Evolutionary conservation across 2,113 vertebrate genomes (phyloP), one percentile per base, ranked within the genome.

Genomic region (Dasyornis broadbenti): DNA sequence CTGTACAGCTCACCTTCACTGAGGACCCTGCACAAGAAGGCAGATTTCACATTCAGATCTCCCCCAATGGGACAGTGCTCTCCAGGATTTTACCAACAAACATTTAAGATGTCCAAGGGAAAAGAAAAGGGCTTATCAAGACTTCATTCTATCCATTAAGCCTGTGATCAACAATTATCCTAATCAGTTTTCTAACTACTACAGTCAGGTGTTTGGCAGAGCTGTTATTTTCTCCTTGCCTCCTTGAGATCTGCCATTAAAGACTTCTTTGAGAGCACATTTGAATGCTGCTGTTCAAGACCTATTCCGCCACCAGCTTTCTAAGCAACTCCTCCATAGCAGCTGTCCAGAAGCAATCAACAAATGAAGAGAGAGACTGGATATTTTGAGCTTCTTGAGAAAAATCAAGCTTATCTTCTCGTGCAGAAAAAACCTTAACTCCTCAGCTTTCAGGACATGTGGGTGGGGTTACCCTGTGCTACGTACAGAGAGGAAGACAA

Each of bases 51-150:
- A 65, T 50, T 54, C 35, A 75, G 23, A 27, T 69, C 52, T 75
- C 27, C 18, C 23, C 24, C 56, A 86, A 28, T 1, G 24, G 52
- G 52, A 87, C 40, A 64, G 20, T 35, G 42, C 19, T 20, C 37
- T 73, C 60, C 42, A 65, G 40, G 40, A 91, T 71, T 84, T 66
- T 35, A 77, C 57, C 70, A 77, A 65, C 33, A 54, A 86, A 60
- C 22, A 42, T 57, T 73, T 69, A 86, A 73, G 15, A 45, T 7
- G 63, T 42, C 33, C 60, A 95, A 92, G 64, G 63, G 37, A 16
- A 91, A 86, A 92, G 42, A 63, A 52, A 75, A 90, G 60, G 35
- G 31, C 69, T 90, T 83, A 95, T 70, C 80, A 77, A 79, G 66
- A 85, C 40, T 76, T 71, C 35, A 60, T 35, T 27, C 49, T 35